Evolutionary conservation across 35 echinoderm and acorn worm species (phyloP).

Genomic region (Hemicentrotus pulcherrimus): DNA sequence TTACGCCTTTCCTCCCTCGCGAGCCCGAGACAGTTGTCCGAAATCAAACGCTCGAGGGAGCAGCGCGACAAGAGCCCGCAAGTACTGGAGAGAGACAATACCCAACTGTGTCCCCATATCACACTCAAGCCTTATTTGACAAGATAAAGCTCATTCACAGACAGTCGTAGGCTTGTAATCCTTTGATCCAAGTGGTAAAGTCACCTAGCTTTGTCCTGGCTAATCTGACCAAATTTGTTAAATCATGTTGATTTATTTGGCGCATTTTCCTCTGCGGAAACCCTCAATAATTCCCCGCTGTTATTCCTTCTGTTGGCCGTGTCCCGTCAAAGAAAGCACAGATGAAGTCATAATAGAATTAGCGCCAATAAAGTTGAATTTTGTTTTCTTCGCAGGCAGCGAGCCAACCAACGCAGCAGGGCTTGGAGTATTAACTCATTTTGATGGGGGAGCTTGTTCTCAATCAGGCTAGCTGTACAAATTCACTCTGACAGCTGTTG

Average conservation of each 20-base stretch:
- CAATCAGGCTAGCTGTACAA: slow-evolving; percentile 6
- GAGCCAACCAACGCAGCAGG: slow-evolving; percentile 9
- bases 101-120: slow-evolving; percentile 26
- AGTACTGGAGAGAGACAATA: slow-evolving; percentile 19
- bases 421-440: slow-evolving; percentile 48
- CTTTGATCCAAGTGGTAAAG: slow-evolving; percentile 7
- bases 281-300: slow-evolving; percentile 49
- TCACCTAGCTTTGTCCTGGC: slow-evolving; percentile 26
- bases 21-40: slow-evolving; percentile 40
- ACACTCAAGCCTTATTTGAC: slow-evolving; percentile 35
- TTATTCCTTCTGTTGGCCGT: slow-evolving; percentile 43
- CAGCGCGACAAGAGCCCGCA: slow-evolving; percentile 23
- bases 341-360: slow-evolving; percentile 49
- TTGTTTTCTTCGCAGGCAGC: background rate
- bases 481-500: slow-evolving; percentile 41
- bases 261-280: slow-evolving; percentile 43
- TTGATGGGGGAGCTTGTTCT: slow-evolving; percentile 24
- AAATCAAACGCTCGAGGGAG: slow-evolving; percentile 30
- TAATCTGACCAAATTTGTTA: slow-evolving; percentile 55
- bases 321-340: background rate
- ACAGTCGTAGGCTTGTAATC: slow-evolving; percentile 42
- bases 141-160: slow-evolving; percentile 47
- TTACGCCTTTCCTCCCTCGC: slow-evolving; percentile 48
- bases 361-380: slow-evolving; percentile 43
- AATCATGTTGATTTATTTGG: slow-evolving; percentile 54